Evolutionary conservation across 2,888 invertebrate species (phyloP), one percentile per base, ranked within the genome.

Genomic region (Apodemia zela): DNA sequence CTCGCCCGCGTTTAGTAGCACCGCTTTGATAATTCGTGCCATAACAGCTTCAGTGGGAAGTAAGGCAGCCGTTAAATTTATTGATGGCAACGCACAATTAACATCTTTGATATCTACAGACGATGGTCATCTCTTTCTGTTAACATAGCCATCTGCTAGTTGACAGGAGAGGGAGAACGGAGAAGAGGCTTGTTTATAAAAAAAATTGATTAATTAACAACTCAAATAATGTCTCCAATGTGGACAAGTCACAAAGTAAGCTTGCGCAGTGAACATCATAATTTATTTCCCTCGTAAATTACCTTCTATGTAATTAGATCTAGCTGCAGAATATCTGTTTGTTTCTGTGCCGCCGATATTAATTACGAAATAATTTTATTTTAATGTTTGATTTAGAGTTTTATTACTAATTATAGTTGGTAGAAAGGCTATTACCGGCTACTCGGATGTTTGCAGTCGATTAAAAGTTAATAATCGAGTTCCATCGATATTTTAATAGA

Each of bases 361-460:
- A 54, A 54, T 54, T 54, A 54, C 54, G n/a, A 54, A 54, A 29
- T 54, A 54, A 54, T 54, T 54, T 54, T 25, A 29, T 54, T 54
- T 54, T 54, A 54, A 54, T 54, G 54, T 54, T 54, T 54, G 54
- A 54, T 54, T 54, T 54, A 54, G 54, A 54, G 54, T 54, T 54
- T 54, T 29, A 54, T 25, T 54, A 54, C 54, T 54, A 54, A 54
- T 54, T 54, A 54, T 54, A 54, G 54, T 15, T 11, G 54, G 54
- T 54, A 25, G 54, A 54, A 25, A 54, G 54, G 54, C 54, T 54
- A 54, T 54, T 54, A 54, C 25, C 25, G 54, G 54, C 54, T 54
- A 54, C 54, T 54, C 54, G 54, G 25, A 54, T 54, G 54, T 25
- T 54, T 25, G 54, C 25, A 45, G 54, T 54, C 45, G 54, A 54